Evolutionary conservation across 1,140 invertebrate genomes (phyloP).

Genomic region (Phocides pigmalion): DNA sequence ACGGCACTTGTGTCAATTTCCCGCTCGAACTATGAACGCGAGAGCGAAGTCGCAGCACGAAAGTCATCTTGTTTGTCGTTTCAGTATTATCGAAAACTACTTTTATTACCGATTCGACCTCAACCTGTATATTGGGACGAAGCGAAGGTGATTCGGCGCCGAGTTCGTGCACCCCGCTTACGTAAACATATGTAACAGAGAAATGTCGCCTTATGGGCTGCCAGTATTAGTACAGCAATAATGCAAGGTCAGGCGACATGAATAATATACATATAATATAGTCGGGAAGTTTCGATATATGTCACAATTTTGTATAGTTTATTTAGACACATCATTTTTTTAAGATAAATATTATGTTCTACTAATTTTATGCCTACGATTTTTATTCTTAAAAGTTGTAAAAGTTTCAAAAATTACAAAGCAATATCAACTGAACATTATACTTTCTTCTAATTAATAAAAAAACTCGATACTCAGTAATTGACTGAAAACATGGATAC

Average conservation of each 20-base stretch:
- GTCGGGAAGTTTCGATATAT: no score
- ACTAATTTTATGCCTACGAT: no score
- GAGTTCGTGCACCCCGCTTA: constrained; percentile 77
- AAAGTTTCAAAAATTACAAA: no score
- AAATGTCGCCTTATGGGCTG: constrained; percentile 45
- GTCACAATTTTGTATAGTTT: no score
- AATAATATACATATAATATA: no score
- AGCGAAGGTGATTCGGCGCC: constrained; percentile 66
- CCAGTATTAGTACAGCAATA: no score
- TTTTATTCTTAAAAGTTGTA: no score
- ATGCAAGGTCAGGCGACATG: no score
- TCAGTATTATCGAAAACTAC: constrained; percentile 70
- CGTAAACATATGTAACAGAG: constrained; percentile 73
- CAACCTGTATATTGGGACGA: constrained; percentile 75
- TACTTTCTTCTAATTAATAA: no score
- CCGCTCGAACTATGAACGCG: constrained; percentile 38
- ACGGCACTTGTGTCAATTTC: constrained; percentile 47
- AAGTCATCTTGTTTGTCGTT: constrained; percentile 69
- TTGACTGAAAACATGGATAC: constrained; percentile 25
- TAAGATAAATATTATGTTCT: no score
- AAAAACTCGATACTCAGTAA: background rate
- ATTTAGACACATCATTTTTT: no score
- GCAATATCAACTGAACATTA: no score
- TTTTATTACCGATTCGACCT: constrained; percentile 74
- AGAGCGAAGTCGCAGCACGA: constrained; percentile 29